Percentiles rank a stretch among this genome's conserved stretches.
Evolutionary conservation across 2,797 vertebrate species (phyloP).

Genomic region (Pogonophryne albipinna): DNA sequence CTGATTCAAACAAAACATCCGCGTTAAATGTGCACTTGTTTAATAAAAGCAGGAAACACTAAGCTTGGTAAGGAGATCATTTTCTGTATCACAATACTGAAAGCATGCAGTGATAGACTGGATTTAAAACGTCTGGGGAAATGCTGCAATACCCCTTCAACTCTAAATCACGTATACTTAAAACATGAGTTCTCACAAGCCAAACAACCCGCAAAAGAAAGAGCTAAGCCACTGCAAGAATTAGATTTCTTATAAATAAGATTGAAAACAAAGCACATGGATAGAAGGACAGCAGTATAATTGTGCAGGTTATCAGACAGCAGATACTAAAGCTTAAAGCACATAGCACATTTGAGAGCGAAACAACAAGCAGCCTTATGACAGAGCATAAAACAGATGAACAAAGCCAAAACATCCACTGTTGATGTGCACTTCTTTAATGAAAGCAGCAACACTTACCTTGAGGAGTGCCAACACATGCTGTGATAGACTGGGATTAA

Average conservation of each 20-base stretch:
- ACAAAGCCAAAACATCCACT: too few relatives aligned
- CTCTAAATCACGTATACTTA: too few relatives aligned
- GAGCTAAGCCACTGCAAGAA: background rate
- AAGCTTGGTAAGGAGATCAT: background rate
- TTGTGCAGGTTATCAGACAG: conserved; percentile 15
- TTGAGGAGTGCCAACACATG: too few relatives aligned
- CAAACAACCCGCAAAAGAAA: background rate
- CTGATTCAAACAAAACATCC: conserved; percentile 4
- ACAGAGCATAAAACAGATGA: too few relatives aligned
- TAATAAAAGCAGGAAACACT: background rate
- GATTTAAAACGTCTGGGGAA: background rate
- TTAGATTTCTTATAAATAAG: background rate
- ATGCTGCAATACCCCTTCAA: background rate
- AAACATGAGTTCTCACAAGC: too few relatives aligned
- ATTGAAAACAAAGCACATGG: background rate
- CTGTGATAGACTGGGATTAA: too few relatives aligned
- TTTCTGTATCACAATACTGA: background rate
- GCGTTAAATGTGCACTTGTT: background rate
- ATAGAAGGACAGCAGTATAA: background rate
- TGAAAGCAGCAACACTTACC: too few relatives aligned
- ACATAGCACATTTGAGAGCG: background rate
- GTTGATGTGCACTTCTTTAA: too few relatives aligned
- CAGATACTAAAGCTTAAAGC: background rate
- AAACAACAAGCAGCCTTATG: conserved; percentile 6
- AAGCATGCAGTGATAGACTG: background rate